These are phyloP conservation scores for Sycophila sp. DNA, from an alignment of 1,140 invertebrate genomes.

Conservation along the genomic window DNA sequence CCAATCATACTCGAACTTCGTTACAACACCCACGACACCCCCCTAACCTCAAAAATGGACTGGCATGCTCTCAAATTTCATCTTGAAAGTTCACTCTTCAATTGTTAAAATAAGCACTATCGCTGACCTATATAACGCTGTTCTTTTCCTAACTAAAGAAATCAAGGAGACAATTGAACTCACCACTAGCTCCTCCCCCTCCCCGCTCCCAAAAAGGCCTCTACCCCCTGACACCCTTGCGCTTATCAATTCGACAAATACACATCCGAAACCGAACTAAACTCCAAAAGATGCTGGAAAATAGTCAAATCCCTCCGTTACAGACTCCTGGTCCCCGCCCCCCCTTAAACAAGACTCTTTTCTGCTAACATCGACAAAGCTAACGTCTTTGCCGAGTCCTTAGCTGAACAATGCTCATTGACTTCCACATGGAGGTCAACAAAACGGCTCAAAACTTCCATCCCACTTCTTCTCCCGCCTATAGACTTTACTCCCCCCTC, in stretches of 20 bases:
- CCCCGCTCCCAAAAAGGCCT: neutral
- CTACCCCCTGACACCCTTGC: neutral
- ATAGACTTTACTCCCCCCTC: neutral
- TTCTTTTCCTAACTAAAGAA: neutral
- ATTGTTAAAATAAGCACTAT: neutral
- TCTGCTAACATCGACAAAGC: neutral
- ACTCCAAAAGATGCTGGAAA: neutral
- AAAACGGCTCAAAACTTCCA: neutral
- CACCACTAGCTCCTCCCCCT: neutral
- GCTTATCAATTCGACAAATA: neutral
- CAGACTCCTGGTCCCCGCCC: neutral
- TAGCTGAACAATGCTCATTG: neutral
- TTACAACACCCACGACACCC: too few relatives aligned
- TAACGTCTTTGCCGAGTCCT: neutral
- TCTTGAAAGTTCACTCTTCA: neutral
- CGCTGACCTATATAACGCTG: neutral
- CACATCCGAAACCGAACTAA: neutral
- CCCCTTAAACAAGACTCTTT: neutral
- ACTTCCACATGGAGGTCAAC: neutral
- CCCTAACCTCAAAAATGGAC: neutral
- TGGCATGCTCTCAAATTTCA: neutral
- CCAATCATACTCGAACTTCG: conserved; percentile 12
- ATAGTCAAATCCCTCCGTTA: neutral
- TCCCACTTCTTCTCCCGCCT: neutral
- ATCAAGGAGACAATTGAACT: neutral